phyloP scores from a whole-genome alignment of 2,797 vertebrate genomes.

The Lacerta viridis region DNA sequence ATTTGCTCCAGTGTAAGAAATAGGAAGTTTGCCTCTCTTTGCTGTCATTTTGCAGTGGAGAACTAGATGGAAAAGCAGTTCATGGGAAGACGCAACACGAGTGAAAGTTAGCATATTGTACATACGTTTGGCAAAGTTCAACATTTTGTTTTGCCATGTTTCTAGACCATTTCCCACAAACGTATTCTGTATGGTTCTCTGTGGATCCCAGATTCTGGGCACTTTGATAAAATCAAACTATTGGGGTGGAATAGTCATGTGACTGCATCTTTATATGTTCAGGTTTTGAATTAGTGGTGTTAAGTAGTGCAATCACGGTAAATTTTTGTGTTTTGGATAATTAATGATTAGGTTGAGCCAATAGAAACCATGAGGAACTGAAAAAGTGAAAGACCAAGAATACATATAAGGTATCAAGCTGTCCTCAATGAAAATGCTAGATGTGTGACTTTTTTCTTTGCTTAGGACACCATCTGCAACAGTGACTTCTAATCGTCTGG shows the following conservation, averaged over 20 bases:
- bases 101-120: too few species aligned
- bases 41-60: not conserved
- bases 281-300: not conserved
- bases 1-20: not conserved
- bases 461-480: constrained; percentile 87
- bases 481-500: constrained; percentile 85
- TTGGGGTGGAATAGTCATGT: too few species aligned
- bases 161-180: not conserved
- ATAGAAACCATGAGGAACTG: not conserved
- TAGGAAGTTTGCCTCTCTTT: not conserved
- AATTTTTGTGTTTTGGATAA: not conserved
- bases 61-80: not conserved
- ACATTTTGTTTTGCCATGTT: not conserved
- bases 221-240: not conserved
- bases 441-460: constrained; percentile 41
- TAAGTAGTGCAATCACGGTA: not conserved
- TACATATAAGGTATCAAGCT: not conserved
- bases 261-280: not conserved
- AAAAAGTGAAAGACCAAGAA: not conserved
- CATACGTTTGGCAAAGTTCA: not conserved
- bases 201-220: not conserved
- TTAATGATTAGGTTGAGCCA: not conserved
- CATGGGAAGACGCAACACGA: not conserved
- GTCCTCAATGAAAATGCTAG: constrained; percentile 24
- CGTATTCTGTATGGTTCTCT: too few species aligned